Percentiles rank a stretch among this genome's conserved stretches.
These are phyloP conservation scores for Crotalus horridus DNA, from an alignment of 2,113 vertebrate species.

Conservation along the genomic window DNA sequence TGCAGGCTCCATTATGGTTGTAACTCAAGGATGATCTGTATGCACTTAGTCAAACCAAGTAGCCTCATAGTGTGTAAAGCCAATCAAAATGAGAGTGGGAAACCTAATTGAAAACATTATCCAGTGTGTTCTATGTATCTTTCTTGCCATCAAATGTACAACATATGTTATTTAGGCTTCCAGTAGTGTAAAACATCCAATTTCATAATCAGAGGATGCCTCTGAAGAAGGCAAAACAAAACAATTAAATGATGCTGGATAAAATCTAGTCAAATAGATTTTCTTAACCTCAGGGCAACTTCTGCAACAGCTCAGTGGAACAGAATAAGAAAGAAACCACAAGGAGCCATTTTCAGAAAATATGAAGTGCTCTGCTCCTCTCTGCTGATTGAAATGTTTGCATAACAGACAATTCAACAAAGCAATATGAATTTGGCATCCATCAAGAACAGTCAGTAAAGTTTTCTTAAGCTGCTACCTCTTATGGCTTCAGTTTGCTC, in stretches of 20 bases:
- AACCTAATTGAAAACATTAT: not conserved
- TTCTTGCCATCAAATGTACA: not conserved
- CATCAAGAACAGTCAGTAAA: not conserved
- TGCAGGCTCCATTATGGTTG: not conserved
- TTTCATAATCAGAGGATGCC: not conserved
- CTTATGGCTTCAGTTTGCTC: not conserved
- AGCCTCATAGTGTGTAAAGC: not conserved
- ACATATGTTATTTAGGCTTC: not conserved
- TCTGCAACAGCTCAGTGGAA: conserved; percentile 5
- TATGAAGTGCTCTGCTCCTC: not conserved
- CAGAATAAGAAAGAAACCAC: not conserved
- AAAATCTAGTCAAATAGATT: conserved; percentile 46
- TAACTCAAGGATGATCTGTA: not conserved
- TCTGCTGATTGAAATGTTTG: not conserved
- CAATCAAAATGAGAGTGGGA: not conserved
- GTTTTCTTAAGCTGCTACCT: not conserved
- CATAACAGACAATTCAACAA: not conserved
- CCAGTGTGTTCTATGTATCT: not conserved
- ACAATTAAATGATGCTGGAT: conserved; percentile 18
- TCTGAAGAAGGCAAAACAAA: not conserved
- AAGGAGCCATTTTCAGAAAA: not conserved
- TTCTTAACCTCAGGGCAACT: conserved; percentile 38
- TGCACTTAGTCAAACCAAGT: not conserved
- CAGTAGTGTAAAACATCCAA: not conserved
- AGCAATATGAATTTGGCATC: not conserved